Conservation (phyloP, 1,140 invertebrate species). For the Papilio machaon region DNA sequence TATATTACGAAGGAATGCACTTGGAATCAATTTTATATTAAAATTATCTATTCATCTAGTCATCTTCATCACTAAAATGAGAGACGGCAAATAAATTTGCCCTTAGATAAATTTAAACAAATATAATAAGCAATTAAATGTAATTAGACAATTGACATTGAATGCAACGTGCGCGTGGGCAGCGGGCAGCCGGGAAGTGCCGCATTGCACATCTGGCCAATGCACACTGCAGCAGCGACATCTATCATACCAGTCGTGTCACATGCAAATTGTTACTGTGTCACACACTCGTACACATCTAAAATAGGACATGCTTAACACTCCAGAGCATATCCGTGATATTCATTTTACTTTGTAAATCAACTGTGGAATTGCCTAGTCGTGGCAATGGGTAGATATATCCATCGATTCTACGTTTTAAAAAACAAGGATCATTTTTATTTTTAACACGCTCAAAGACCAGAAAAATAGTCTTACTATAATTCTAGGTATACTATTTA, state of each 20-base stretch:
- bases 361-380: neutral
- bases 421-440: too few species aligned
- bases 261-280: constrained; percentile 33
- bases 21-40: too few species aligned
- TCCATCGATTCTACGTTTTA: too few species aligned
- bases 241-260: constrained; percentile 35
- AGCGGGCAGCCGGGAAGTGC: constrained; percentile 37
- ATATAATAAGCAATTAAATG: constrained; percentile 26
- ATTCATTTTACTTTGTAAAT: neutral
- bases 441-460: too few species aligned
- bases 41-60: neutral
- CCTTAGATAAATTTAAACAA: neutral
- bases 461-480: too few species aligned
- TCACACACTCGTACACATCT: neutral
- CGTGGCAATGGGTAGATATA: neutral
- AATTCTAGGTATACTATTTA: too few species aligned
- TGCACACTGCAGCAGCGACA: constrained; percentile 32
- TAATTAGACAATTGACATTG: constrained; percentile 50
- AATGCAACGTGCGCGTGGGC: constrained; percentile 45
- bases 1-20: too few species aligned
- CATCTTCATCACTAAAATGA: neutral
- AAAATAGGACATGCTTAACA: neutral
- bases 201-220: constrained; percentile 47
- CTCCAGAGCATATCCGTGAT: neutral
- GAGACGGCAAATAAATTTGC: neutral